These are phyloP conservation scores for Varanus salvator DNA, from an alignment of 2,113 vertebrate species.

Conservation along the genomic window DNA sequence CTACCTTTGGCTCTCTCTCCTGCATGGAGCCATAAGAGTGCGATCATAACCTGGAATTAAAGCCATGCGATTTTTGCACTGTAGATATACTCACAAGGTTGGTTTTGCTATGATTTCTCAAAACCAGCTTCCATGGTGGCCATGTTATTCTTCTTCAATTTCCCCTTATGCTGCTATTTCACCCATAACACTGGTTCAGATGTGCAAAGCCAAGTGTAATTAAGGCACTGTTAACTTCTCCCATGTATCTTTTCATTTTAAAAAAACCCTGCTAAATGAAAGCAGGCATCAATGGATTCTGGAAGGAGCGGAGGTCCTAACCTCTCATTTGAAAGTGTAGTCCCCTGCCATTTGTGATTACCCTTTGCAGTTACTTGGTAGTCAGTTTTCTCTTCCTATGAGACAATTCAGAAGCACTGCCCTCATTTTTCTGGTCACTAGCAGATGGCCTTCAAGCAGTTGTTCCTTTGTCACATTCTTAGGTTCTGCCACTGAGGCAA, in stretches of 20 bases:
- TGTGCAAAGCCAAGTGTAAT: slow-evolving; percentile 22
- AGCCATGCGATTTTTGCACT: neutral
- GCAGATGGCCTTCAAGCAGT: slow-evolving; percentile 12
- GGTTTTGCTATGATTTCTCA: neutral
- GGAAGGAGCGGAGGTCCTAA: neutral
- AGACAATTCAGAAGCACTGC: slow-evolving; percentile 10
- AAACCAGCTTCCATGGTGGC: neutral
- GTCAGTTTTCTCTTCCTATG: neutral
- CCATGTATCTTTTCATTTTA: neutral
- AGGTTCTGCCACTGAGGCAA: neutral
- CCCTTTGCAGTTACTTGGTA: slow-evolving; percentile 10
- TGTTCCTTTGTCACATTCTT: slow-evolving; percentile 27
- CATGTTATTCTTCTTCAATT: slow-evolving; percentile 1
- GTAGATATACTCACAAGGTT: neutral
- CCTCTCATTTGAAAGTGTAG: neutral
- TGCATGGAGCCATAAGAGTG: too few relatives aligned
- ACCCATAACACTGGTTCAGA: neutral
- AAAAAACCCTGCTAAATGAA: slow-evolving; percentile 6
- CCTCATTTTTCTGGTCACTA: slow-evolving; percentile 40
- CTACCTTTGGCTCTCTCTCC: too few relatives aligned
- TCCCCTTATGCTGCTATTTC: slow-evolving; percentile 1
- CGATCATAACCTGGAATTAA: neutral
- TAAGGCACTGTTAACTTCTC: neutral
- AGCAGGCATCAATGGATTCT: neutral
- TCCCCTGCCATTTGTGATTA: slow-evolving; percentile 15